A percentile compares a stretch with the other conserved stretches of the same genome.
These are phyloP conservation scores for Meiosimyza decipiens DNA, from an alignment of 2,888 invertebrate genomes.

Conservation along the genomic window DNA sequence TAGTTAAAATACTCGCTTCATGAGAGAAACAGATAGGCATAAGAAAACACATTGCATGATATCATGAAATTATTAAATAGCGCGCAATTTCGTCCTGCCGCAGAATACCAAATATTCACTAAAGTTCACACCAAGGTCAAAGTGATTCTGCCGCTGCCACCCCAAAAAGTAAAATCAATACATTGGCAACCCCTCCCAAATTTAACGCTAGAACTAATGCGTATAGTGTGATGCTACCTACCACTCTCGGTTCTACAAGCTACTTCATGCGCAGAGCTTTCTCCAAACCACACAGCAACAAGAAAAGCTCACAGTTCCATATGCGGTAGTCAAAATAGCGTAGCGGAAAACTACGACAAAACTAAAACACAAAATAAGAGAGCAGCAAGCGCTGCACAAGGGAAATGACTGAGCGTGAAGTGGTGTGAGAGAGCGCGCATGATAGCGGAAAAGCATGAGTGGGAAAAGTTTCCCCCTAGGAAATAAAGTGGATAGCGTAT, in stretches of 20 bases:
- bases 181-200: neutral
- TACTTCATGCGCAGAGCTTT: neutral
- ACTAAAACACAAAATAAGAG: neutral
- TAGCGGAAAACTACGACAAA: conserved; percentile 5
- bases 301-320: neutral
- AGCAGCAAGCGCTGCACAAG: neutral
- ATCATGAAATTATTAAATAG: conserved; percentile 41
- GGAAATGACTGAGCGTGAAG: neutral
- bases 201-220: too few relatives aligned
- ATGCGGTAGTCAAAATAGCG: neutral
- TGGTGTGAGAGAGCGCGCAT: neutral
- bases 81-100: neutral
- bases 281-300: neutral
- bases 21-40: neutral
- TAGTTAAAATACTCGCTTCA: neutral
- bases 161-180: conserved; percentile 37
- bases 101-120: neutral
- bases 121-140: conserved; percentile 61
- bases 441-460: conserved; percentile 8
- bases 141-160: conserved; percentile 35
- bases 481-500: conserved; percentile 10
- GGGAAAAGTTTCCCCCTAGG: conserved; percentile 5
- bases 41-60: conserved; percentile 45
- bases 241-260: neutral
- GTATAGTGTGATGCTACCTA: neutral